Percentiles rank a stretch among this genome's conserved stretches.
Conservation (phyloP, 64 coral and sea anemone genomes). For the Catalaphyllia jardinei region DNA sequence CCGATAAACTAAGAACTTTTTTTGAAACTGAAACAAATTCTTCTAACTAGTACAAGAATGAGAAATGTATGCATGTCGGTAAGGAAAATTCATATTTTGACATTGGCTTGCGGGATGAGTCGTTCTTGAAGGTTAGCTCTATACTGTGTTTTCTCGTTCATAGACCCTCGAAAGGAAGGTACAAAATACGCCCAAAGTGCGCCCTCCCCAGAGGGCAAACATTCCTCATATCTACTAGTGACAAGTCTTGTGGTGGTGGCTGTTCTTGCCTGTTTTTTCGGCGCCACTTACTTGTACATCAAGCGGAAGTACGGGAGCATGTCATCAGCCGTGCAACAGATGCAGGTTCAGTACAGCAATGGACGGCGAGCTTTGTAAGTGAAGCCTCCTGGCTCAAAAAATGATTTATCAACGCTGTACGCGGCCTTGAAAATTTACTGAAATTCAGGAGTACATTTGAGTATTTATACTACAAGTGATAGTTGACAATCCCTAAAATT, state of each 20-base stretch:
- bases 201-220: not conserved
- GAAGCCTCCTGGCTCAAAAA: not conserved
- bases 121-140: no score
- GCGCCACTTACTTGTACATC: not conserved
- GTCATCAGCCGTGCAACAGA: slow-evolving; percentile 28
- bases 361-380: slow-evolving; percentile 22
- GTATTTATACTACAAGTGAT: no score
- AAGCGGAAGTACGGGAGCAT: slow-evolving; percentile 35
- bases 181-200: not conserved
- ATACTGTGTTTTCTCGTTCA: not conserved
- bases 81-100: no score
- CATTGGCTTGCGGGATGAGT: no score
- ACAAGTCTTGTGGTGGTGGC: slow-evolving; percentile 11
- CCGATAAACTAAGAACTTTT: no score
- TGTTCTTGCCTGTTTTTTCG: slow-evolving; percentile 19
- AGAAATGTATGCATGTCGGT: no score
- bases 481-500: no score
- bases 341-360: slow-evolving; percentile 30
- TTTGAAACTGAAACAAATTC: no score
- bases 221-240: not conserved
- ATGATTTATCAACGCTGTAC: not conserved
- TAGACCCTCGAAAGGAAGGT: not conserved
- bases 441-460: not conserved
- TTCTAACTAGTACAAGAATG: no score
- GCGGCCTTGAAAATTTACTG: not conserved